Percentiles rank a stretch among this genome's conserved stretches.
Evolutionary conservation across 2,797 vertebrate species (phyloP).

Genomic region (Aulostomus chinensis): DNA sequence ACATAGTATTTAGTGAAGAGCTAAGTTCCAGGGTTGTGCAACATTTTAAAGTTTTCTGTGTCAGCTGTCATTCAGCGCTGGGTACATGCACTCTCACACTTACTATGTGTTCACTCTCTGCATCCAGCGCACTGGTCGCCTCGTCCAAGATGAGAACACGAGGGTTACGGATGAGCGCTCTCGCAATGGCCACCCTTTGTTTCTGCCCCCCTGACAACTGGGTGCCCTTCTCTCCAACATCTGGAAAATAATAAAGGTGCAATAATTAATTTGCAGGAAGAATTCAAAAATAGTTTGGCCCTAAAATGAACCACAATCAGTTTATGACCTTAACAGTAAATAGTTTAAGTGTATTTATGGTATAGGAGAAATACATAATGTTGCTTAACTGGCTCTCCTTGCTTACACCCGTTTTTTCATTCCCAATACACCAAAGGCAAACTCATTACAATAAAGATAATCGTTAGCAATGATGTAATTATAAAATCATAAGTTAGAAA

Average conservation of each 20-base stretch:
- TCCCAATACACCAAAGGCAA: no score
- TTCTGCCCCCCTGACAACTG: slow-evolving; percentile 97
- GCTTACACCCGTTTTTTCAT: no score
- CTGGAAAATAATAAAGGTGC: slow-evolving; percentile 55
- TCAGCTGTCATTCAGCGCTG: slow-evolving; percentile 46
- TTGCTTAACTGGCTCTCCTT: no score
- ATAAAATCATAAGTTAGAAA: no score
- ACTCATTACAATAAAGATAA: no score
- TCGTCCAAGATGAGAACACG: slow-evolving; percentile 92
- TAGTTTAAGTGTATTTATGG: no score
- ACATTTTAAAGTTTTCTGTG: slow-evolving; percentile 55
- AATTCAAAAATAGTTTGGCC: no score
- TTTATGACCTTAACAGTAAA: no score
- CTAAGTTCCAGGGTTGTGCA: not conserved
- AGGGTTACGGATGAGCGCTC: slow-evolving; percentile 90
- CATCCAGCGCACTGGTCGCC: slow-evolving; percentile 93
- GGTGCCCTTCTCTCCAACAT: slow-evolving; percentile 92
- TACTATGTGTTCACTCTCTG: slow-evolving; percentile 93
- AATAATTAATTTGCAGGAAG: no score
- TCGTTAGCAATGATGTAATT: no score
- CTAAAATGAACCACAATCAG: no score
- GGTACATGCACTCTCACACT: slow-evolving; percentile 40
- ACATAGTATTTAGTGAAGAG: not conserved
- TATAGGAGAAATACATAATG: no score
- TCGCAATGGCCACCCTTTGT: slow-evolving; percentile 93